Evolutionary conservation across 2,113 vertebrate genomes (phyloP).

Genomic region (Murina feae): DNA sequence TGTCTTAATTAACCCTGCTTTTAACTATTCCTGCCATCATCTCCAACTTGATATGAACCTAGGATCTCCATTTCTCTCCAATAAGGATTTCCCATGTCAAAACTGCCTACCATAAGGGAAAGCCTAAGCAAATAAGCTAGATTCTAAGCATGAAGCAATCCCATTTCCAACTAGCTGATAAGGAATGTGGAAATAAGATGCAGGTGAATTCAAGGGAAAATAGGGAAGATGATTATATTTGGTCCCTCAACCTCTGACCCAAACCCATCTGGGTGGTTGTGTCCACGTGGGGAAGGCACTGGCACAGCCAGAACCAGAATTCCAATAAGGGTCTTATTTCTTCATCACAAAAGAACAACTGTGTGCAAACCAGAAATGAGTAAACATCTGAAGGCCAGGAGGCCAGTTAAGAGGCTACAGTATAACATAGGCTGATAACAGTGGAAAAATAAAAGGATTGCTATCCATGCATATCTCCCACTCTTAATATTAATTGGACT

Average conservation of each 20-base stretch:
- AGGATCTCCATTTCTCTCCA: background rate
- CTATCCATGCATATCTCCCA: background rate
- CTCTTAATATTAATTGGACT: conserved; percentile 40
- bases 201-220: background rate
- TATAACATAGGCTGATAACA: background rate
- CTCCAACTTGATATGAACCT: conserved; percentile 21
- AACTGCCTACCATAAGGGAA: conserved; percentile 12
- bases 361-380: background rate
- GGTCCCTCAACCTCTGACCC: background rate
- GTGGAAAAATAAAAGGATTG: background rate
- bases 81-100: background rate
- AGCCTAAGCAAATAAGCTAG: background rate
- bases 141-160: conserved; percentile 1
- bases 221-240: conserved; percentile 16
- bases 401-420: background rate
- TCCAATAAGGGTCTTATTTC: background rate
- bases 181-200: conserved; percentile 1
- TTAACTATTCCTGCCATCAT: background rate
- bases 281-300: background rate
- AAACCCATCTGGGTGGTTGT: background rate
- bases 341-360: background rate
- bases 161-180: conserved; percentile 9
- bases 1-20: background rate
- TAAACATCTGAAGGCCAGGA: background rate
- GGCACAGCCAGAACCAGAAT: background rate